These are phyloP conservation scores for Holothuria scabra DNA, from an alignment of 53 echinoderm and acorn worm genomes.

Conservation along the genomic window DNA sequence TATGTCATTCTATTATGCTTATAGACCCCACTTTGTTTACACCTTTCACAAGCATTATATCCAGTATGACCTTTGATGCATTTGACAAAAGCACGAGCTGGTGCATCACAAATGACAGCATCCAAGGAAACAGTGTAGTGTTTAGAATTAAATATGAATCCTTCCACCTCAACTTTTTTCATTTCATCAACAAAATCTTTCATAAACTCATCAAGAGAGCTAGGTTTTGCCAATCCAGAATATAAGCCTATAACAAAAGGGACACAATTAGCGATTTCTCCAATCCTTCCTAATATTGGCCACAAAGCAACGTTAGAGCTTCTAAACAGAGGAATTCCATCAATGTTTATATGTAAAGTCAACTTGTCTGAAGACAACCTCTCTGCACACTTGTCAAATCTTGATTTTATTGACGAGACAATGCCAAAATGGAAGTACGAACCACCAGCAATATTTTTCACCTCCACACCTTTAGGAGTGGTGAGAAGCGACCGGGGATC, in stretches of 20 bases:
- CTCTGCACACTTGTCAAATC: not conserved
- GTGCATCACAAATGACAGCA: no score
- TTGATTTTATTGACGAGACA: not conserved
- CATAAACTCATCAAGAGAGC: no score
- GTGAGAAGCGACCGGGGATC: constrained; percentile 62
- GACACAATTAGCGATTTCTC: no score
- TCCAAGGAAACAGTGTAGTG: constrained; percentile 47
- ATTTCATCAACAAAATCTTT: constrained; percentile 21
- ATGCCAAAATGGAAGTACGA: no score
- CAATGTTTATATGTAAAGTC: constrained; percentile 49
- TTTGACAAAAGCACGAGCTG: constrained; percentile 55
- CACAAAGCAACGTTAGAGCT: constrained; percentile 43
- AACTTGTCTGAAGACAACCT: not conserved
- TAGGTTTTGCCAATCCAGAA: no score
- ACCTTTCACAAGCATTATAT: no score
- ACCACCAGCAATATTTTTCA: no score
- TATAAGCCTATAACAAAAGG: no score
- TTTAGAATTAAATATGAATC: not conserved
- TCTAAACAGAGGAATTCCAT: constrained; percentile 64
- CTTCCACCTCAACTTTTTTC: constrained; percentile 6
- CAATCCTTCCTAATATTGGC: constrained; percentile 58
- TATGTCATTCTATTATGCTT: constrained; percentile 48
- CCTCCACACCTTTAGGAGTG: no score
- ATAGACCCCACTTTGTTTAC: no score
- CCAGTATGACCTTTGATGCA: constrained; percentile 46